Conservation (phyloP, 1,140 invertebrate genomes). For the Phthorimaea operculella region DNA sequence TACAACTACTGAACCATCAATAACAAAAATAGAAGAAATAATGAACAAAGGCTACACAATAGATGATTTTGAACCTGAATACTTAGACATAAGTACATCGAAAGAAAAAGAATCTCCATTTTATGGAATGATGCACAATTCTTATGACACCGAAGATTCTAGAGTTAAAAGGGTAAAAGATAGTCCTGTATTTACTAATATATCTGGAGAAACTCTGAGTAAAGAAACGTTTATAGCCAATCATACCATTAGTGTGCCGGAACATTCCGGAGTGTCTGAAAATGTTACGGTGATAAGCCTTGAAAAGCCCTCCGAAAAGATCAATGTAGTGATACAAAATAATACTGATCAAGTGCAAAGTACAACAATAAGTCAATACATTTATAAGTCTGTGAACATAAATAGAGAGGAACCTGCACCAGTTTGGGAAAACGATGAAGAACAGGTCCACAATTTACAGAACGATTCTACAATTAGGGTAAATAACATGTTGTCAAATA, state of each 20-base stretch:
- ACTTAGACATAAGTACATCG: constrained; percentile 42
- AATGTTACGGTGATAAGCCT: background rate
- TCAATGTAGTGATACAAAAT: background rate
- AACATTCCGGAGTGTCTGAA: background rate
- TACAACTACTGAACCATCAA: constrained; percentile 32
- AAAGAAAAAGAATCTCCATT: constrained; percentile 42
- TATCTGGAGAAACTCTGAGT: background rate
- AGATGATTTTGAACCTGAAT: constrained; percentile 58
- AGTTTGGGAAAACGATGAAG: constrained; percentile 41
- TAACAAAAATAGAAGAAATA: constrained; percentile 40
- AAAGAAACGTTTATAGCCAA: background rate
- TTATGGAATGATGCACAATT: constrained; percentile 45
- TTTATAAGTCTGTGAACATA: constrained; percentile 35
- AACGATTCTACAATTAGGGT: background rate
- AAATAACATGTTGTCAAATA: background rate
- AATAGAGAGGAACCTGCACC: constrained; percentile 34
- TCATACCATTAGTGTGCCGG: background rate
- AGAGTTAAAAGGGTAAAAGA: constrained; percentile 48
- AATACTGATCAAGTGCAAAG: constrained; percentile 23
- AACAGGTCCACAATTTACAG: background rate
- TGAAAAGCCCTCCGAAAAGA: background rate
- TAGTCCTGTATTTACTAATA: constrained; percentile 2
- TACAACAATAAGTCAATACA: constrained; percentile 44
- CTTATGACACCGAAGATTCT: constrained; percentile 46
- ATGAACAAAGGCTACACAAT: constrained; percentile 34